Evolutionary conservation across 2,113 vertebrate species (phyloP).

Genomic region (Bathybates hornii): DNA sequence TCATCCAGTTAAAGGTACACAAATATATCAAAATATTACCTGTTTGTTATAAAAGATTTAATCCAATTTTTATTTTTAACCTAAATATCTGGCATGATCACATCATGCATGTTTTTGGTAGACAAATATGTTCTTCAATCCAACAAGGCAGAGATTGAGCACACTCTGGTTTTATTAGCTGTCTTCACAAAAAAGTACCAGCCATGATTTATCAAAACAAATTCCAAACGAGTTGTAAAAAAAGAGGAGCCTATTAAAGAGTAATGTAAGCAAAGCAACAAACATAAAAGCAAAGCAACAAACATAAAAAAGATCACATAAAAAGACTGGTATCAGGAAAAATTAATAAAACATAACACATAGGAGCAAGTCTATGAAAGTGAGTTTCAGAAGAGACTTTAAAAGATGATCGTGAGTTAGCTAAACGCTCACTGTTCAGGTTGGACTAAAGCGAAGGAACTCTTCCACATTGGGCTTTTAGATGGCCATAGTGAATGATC

Average conservation of each 20-base stretch:
- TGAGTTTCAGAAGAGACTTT: constrained; percentile 15
- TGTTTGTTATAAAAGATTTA: not conserved
- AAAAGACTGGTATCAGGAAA: constrained; percentile 25
- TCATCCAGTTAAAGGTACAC: not conserved
- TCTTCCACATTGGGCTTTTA: not conserved
- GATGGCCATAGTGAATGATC: not conserved
- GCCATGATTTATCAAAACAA: not conserved
- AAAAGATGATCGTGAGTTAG: not conserved
- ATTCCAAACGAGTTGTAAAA: constrained; percentile 5
- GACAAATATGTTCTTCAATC: not conserved
- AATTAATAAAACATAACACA: constrained; percentile 49
- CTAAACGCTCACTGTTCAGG: not conserved
- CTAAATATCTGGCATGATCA: not conserved
- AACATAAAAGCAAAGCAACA: constrained; percentile 33
- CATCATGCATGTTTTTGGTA: not conserved
- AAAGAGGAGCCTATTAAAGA: constrained; percentile 24
- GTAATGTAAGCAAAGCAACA: constrained; percentile 27
- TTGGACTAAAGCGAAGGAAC: not conserved
- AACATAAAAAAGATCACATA: constrained; percentile 39
- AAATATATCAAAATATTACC: not conserved
- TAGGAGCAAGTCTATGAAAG: constrained; percentile 27
- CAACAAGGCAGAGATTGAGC: not conserved
- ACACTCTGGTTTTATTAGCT: not conserved
- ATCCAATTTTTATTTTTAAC: not conserved
- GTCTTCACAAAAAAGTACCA: not conserved